A percentile compares a stretch with the other conserved stretches of the same genome.
Conservation (phyloP, 2,113 vertebrate species). For the Promerops cafer region DNA sequence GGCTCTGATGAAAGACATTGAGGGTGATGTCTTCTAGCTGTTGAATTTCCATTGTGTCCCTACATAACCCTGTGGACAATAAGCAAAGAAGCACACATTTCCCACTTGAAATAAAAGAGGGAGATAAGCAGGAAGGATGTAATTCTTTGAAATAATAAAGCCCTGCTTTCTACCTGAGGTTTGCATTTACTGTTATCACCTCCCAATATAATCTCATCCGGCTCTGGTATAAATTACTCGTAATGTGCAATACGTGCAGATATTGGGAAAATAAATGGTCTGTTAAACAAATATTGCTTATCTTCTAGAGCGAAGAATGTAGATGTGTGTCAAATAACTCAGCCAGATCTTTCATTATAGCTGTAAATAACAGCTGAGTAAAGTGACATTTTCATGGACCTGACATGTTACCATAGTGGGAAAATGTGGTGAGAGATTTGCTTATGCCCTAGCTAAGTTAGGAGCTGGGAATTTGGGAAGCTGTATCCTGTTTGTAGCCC, state of each 20-base stretch:
- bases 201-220: conserved; percentile 46
- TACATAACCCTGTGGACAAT: not conserved
- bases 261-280: conserved; percentile 43
- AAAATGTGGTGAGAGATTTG: conserved; percentile 51
- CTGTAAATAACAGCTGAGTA: conserved; percentile 55
- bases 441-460: not conserved
- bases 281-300: conserved; percentile 55
- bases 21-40: not conserved
- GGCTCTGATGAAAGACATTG: not conserved
- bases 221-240: conserved; percentile 15
- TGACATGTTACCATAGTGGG: conserved; percentile 25
- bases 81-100: not conserved
- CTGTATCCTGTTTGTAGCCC: not conserved
- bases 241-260: conserved; percentile 13
- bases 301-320: not conserved
- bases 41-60: not conserved
- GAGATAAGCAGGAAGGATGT: conserved; percentile 16
- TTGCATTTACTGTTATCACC: conserved; percentile 48
- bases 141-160: conserved; percentile 31
- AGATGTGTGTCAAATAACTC: conserved; percentile 41
- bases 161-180: conserved; percentile 22
- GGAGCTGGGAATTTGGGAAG: conserved; percentile 34
- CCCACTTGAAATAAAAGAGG: conserved; percentile 1
- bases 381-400: conserved; percentile 54
- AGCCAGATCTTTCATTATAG: conserved; percentile 46